These are phyloP conservation scores for Hucho hucho DNA, from an alignment of 2,113 vertebrate genomes.

Conservation along the genomic window DNA sequence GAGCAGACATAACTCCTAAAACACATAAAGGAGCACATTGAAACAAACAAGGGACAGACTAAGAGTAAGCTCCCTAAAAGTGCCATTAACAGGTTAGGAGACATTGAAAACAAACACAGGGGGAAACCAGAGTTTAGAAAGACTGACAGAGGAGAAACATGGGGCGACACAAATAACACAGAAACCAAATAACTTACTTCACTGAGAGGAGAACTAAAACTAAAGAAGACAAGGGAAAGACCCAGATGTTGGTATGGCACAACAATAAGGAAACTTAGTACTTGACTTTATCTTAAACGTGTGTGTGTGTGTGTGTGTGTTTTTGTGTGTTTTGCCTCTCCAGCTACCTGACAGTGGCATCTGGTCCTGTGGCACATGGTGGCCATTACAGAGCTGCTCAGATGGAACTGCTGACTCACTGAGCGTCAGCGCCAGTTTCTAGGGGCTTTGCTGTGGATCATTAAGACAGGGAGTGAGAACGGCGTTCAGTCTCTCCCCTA, in stretches of 20 bases:
- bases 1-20: slow-evolving; percentile 80
- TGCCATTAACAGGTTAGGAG: slow-evolving; percentile 26
- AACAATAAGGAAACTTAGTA: background rate
- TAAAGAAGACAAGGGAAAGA: slow-evolving; percentile 14
- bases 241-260: slow-evolving; percentile 16
- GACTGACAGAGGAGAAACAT: slow-evolving; percentile 22
- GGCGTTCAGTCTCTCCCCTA: background rate
- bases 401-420: slow-evolving; percentile 43
- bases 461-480: background rate
- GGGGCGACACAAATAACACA: slow-evolving; percentile 27
- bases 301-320: background rate
- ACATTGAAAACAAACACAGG: slow-evolving; percentile 31
- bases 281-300: background rate
- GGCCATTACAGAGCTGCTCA: background rate
- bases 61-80: slow-evolving; percentile 27
- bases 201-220: slow-evolving; percentile 2
- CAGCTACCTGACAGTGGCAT: background rate
- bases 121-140: slow-evolving; percentile 1
- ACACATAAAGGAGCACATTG: slow-evolving; percentile 70
- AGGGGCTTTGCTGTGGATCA: slow-evolving; percentile 21
- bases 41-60: slow-evolving; percentile 53
- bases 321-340: background rate
- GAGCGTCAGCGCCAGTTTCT: slow-evolving; percentile 23
- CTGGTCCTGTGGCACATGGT: background rate
- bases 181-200: slow-evolving; percentile 11